Percentiles rank a stretch among this genome's conserved stretches.
Evolutionary conservation across 2,113 vertebrate species (phyloP).

Genomic region (Nibea coibor): DNA sequence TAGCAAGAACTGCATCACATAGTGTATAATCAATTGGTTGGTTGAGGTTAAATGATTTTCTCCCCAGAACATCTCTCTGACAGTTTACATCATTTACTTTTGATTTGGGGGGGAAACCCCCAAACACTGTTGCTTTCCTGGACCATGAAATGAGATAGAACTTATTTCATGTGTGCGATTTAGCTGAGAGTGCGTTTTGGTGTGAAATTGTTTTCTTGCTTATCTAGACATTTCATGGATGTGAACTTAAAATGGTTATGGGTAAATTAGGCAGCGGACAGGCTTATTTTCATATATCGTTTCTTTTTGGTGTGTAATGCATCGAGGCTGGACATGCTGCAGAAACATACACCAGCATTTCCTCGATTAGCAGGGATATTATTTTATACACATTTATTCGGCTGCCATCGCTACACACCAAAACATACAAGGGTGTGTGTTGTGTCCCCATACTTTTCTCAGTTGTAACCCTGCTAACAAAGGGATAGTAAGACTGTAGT

Average conservation of each 20-base stretch:
- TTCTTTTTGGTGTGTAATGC: background rate
- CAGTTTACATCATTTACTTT: slow-evolving; percentile 25
- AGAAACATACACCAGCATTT: background rate
- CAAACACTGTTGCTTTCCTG: slow-evolving; percentile 21
- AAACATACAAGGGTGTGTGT: too few species aligned
- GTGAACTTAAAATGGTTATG: background rate
- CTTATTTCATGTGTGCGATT: slow-evolving; percentile 23
- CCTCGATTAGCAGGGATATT: background rate
- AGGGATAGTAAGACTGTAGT: background rate
- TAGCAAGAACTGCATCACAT: background rate
- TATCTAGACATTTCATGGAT: background rate
- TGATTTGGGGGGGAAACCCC: slow-evolving; percentile 11
- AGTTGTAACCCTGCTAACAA: background rate
- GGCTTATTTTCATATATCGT: background rate
- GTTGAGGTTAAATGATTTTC: slow-evolving; percentile 2
- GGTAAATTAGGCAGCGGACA: background rate
- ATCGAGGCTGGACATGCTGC: background rate
- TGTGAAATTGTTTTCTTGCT: slow-evolving; percentile 8
- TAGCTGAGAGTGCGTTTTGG: slow-evolving; percentile 38
- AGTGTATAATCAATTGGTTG: background rate
- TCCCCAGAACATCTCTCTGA: slow-evolving; percentile 1
- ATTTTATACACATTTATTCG: background rate
- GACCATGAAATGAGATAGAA: slow-evolving; percentile 44
- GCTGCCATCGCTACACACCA: background rate
- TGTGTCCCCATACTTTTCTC: background rate